These are phyloP conservation scores for Nomada ferruginata DNA, from an alignment of 2,888 invertebrate genomes.

Conservation along the genomic window DNA sequence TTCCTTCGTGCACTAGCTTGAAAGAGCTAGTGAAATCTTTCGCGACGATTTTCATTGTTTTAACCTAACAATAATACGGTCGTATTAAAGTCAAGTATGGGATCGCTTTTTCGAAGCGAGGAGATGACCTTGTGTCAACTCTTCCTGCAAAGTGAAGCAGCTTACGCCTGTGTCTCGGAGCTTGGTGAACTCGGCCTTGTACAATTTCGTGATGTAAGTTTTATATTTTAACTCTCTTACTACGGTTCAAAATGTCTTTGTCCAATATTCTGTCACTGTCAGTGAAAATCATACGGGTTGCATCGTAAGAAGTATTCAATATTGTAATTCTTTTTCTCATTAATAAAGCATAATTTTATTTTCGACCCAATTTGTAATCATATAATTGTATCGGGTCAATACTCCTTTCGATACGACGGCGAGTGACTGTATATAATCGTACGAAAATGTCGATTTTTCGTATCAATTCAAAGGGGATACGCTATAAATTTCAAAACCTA, in stretches of 20 bases:
- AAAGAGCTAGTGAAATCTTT: not conserved
- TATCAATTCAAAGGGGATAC: too few species aligned
- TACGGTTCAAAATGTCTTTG: not conserved
- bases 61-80: not conserved
- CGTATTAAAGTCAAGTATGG: slow-evolving; percentile 86
- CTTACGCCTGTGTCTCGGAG: slow-evolving; percentile 99
- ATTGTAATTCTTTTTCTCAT: too few species aligned
- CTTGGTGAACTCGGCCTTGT: slow-evolving; percentile 98
- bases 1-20: not conserved
- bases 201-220: slow-evolving; percentile 96
- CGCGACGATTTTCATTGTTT: not conserved
- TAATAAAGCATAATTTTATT: too few species aligned
- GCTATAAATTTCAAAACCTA: too few species aligned
- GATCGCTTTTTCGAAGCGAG: slow-evolving; percentile 97
- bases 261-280: not conserved
- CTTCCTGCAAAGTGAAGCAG: slow-evolving; percentile 98
- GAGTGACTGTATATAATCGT: too few species aligned
- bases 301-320: too few species aligned
- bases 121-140: slow-evolving; percentile 99
- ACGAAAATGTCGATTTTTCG: too few species aligned
- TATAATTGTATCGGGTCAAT: too few species aligned
- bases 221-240: not conserved
- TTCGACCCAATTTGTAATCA: too few species aligned
- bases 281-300: too few species aligned
- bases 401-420: too few species aligned